Percentiles rank a stretch among this genome's conserved stretches.
These are phyloP conservation scores for Peromyscus polionotus DNA, from an alignment of 2,113 vertebrate genomes.

Conservation along the genomic window DNA sequence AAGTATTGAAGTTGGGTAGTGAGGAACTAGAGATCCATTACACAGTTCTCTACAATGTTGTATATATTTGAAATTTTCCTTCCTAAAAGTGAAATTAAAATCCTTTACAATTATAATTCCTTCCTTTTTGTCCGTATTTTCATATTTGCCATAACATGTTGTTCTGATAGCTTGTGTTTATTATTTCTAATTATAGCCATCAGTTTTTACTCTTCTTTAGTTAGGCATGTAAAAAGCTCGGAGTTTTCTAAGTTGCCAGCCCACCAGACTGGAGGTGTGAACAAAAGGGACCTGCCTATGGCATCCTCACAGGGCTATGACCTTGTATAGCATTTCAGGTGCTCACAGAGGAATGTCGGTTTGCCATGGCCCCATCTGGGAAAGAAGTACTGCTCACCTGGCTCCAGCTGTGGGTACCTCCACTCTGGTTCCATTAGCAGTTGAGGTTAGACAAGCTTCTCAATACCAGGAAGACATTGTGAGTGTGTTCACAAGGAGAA, in stretches of 20 bases:
- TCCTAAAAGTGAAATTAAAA: constrained; percentile 31
- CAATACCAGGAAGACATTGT: neutral
- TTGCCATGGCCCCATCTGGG: neutral
- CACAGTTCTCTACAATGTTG: neutral
- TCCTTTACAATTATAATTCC: neutral
- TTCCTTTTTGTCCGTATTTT: neutral
- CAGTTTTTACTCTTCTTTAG: neutral
- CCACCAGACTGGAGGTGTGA: neutral
- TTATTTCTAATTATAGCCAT: neutral
- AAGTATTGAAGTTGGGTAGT: neutral
- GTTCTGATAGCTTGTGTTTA: neutral
- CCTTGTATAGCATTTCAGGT: neutral
- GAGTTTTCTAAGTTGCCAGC: neutral
- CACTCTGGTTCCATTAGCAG: neutral
- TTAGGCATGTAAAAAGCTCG: neutral
- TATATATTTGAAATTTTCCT: constrained; percentile 30
- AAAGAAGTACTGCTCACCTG: neutral
- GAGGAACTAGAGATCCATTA: neutral
- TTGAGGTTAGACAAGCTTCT: neutral
- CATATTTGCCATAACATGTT: neutral
- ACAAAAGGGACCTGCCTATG: neutral
- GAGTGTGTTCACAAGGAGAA: neutral
- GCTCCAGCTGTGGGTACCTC: neutral
- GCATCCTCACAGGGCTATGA: neutral
- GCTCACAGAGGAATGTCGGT: neutral